These are phyloP conservation scores for Saccopteryx bilineata DNA, from an alignment of 2,113 vertebrate species.

Conservation along the genomic window DNA sequence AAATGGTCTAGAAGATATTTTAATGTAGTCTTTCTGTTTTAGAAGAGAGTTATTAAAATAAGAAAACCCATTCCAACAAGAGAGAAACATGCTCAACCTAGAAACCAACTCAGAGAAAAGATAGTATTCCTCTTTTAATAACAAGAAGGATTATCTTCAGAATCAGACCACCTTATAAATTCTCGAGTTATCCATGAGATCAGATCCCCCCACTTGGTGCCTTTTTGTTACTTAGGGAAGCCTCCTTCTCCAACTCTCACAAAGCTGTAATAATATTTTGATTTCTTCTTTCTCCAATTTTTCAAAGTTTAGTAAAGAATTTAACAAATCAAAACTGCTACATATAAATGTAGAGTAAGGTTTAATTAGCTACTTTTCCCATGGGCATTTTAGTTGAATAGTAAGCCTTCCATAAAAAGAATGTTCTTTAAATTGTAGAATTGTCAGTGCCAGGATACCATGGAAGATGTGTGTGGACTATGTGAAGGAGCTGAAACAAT, in stretches of 20 bases:
- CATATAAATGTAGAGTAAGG: background rate
- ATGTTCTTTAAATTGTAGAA: background rate
- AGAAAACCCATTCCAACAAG: constrained; percentile 42
- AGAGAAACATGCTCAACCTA: background rate
- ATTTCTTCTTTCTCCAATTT: background rate
- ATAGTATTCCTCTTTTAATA: background rate
- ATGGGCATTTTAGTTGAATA: background rate
- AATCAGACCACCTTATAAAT: background rate
- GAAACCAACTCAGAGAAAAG: background rate
- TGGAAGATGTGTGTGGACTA: background rate
- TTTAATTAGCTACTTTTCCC: constrained; percentile 2
- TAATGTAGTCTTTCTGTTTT: constrained; percentile 58
- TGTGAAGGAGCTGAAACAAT: background rate
- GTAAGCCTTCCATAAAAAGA: background rate
- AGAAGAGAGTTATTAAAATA: constrained; percentile 47
- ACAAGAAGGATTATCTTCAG: background rate
- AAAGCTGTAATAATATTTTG: background rate
- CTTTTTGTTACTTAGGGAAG: background rate
- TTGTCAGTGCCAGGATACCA: background rate
- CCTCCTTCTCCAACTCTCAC: background rate
- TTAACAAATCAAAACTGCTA: background rate
- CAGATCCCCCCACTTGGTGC: accelerated
- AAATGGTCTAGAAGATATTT: constrained; percentile 43
- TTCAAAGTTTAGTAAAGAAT: background rate
- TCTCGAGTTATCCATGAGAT: background rate